These are phyloP conservation scores for Corythornis cristatus DNA, from an alignment of 2,113 vertebrate genomes.

Conservation along the genomic window DNA sequence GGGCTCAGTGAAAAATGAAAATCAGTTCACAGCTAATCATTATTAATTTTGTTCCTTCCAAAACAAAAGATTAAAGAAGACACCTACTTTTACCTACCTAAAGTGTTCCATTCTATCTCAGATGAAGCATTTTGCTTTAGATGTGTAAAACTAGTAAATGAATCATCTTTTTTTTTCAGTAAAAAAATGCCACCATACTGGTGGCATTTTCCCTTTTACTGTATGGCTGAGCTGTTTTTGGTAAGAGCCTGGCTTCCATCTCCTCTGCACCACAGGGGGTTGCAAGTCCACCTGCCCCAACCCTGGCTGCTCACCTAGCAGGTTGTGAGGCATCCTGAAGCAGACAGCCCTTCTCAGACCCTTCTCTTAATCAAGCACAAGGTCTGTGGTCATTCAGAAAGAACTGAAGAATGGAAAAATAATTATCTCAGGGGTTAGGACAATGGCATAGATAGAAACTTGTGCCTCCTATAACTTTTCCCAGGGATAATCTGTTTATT, in stretches of 20 bases:
- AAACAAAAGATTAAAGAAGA: not conserved
- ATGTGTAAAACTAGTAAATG: not conserved
- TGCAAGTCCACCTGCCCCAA: not conserved
- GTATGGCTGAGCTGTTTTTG: not conserved
- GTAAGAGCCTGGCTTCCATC: not conserved
- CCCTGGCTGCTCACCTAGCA: not conserved
- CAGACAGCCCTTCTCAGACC: not conserved
- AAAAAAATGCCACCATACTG: not conserved
- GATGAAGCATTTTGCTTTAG: not conserved
- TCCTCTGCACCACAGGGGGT: fast-evolving
- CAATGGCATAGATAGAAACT: not conserved
- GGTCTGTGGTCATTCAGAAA: not conserved
- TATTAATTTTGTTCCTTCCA: not conserved
- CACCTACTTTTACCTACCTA: not conserved
- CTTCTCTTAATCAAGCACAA: not conserved
- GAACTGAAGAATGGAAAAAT: not conserved
- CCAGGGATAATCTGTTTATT: not conserved
- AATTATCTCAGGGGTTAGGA: not conserved
- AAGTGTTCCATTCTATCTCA: not conserved
- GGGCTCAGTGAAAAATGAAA: not conserved
- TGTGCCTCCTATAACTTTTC: not conserved
- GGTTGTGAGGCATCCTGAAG: not conserved
- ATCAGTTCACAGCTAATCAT: not conserved
- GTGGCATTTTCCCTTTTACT: not conserved
- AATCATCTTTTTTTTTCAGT: not conserved